Base-by-base conservation (phyloP, 2,113 vertebrate species). In the Prionailurus bengalensis region DNA sequence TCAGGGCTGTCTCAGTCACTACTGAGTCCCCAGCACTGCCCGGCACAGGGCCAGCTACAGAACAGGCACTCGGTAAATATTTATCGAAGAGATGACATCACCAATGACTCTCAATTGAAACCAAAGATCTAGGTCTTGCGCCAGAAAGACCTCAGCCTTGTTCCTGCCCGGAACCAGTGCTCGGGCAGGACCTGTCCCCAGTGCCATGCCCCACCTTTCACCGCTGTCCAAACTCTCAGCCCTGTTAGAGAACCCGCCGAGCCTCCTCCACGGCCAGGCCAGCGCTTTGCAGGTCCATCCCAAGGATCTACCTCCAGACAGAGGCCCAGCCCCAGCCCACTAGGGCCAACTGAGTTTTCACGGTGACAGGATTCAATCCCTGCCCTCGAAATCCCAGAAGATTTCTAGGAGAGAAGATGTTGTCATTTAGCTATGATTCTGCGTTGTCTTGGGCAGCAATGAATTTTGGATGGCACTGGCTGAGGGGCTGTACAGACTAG, bases 61-160 rank as follows among this genome's bases (percentile, higher is more conserved):
- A 95, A 80, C 23, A 63, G 82, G 39, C 8, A 17, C 27, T 91
- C 65, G 21, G 7, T 82, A 81, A 91, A 82, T 53, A 91, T 73
- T 87, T 79, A 76, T 36, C 61, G 63, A 95, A 71, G 39, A 33
- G 73, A 71, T 83, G 68, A 68, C 1, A 0, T 83, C 68, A 96
- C 58, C 81, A 93, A 68, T 61, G 19, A 73, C 39, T 88, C 87
- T 81, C 53, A 53, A 4, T 25, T 83, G 79, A 96, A 93, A 92
- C 42, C 71, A 95, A 74, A 95, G 63, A 63, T 51, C 45, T 65
- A 39, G 27, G 45, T 79, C 66, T 74, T 36, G 3, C 73, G 48
- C 42, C 66, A 86, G 68, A 86, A 87, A 78, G 53, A 39, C 83
- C 31, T 65, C 70, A 84, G 42, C 61, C 80, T 55, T 66, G 21